These are phyloP conservation scores for Philereme transversata DNA, from an alignment of 2,888 invertebrate species.

Conservation along the genomic window DNA sequence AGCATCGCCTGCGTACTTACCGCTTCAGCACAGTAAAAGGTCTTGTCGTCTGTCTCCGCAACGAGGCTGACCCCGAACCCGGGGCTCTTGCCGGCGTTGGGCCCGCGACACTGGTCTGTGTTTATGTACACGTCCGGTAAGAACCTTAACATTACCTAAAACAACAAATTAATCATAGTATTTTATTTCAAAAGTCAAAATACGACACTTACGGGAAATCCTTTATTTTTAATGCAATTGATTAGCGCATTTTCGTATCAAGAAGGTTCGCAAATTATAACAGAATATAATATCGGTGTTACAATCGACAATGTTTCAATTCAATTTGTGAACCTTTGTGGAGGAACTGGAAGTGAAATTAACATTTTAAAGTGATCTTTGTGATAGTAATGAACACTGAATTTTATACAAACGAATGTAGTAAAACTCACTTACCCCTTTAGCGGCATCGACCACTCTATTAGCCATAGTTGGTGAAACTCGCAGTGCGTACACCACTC, in stretches of 20 bases:
- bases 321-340: too few relatives aligned
- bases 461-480: constrained; percentile 97
- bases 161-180: background rate
- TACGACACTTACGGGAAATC: too few relatives aligned
- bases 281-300: too few relatives aligned
- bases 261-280: too few relatives aligned
- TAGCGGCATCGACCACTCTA: constrained; percentile 96
- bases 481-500: constrained; percentile 93
- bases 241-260: too few relatives aligned
- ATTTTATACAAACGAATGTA: too few relatives aligned
- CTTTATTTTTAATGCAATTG: too few relatives aligned
- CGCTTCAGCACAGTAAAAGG: constrained; percentile 87
- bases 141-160: constrained; percentile 91
- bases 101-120: constrained; percentile 95
- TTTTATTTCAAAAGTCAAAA: too few relatives aligned
- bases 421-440: constrained; percentile 82
- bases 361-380: too few relatives aligned
- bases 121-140: constrained; percentile 98
- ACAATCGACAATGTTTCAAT: too few relatives aligned
- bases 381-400: too few relatives aligned
- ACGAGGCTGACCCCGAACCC: constrained; percentile 95
- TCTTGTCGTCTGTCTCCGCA: constrained; percentile 96
- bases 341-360: too few relatives aligned
- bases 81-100: constrained; percentile 94
- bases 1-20: constrained; percentile 52